phyloP scores from a whole-genome alignment of 2,113 vertebrate genomes.

The Etia nguti region DNA sequence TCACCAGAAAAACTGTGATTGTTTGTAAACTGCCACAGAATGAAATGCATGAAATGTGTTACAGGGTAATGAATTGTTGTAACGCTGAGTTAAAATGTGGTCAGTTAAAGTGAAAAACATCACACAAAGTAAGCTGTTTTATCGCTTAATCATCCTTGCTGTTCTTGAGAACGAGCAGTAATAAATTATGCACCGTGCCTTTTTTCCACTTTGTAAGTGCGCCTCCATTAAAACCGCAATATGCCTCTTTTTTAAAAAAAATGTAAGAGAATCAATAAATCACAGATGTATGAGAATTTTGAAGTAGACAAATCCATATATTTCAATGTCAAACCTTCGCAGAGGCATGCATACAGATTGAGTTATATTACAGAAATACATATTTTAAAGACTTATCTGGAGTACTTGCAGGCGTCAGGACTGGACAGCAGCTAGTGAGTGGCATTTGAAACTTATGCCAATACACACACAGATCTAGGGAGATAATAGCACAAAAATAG shows the following conservation, averaged over 20 bases:
- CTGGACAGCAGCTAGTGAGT: not conserved
- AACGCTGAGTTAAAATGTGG: not conserved
- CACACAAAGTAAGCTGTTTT: not conserved
- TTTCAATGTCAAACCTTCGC: not conserved
- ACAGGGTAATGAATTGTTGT: not conserved
- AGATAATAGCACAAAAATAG: not conserved
- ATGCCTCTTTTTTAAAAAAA: not conserved
- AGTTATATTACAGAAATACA: not conserved
- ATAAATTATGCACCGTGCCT: constrained; percentile 26
- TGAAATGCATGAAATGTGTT: not conserved
- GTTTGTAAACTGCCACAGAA: not conserved
- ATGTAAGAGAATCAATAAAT: constrained; percentile 10
- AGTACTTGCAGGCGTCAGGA: not conserved
- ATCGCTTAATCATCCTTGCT: not conserved
- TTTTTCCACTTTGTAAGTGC: not conserved
- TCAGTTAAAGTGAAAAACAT: not conserved
- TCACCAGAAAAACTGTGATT: not conserved
- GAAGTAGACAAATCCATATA: not conserved
- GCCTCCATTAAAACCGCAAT: constrained; percentile 16
- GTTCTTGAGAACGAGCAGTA: not conserved
- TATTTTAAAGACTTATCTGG: not conserved
- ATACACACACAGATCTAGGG: not conserved
- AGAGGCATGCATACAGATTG: not conserved
- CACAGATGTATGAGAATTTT: not conserved
- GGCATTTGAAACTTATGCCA: not conserved